Evolutionary conservation across 2,888 invertebrate genomes (phyloP), one percentile per base, ranked within the genome.

Genomic region (Synergus laeviventris): DNA sequence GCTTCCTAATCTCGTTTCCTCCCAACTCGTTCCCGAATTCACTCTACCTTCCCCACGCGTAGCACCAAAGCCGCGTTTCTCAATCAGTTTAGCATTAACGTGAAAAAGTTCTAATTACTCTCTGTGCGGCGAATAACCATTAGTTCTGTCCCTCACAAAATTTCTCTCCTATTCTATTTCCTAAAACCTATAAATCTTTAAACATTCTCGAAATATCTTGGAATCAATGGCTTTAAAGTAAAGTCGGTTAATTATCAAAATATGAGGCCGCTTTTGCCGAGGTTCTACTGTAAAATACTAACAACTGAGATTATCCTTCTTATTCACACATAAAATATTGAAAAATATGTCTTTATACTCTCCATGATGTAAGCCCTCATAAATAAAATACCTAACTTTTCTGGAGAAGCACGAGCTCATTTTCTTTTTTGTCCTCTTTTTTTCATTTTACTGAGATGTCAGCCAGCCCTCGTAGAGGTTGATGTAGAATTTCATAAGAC

Each of bases 41-140:
- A 82, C 84, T 83, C 82, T 79, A 79, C 74, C 78, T 76, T 62
- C 77, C 70, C 80, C 79, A 81, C 83, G 79, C 80, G 76, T 36
- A 70, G 31, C 76, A 79, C 79, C 77, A 76, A 76, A 82, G 78
- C 78, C 76, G 74, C 76, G 75, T 83, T 86, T 82, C 84, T 84
- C 86, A 88, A 90, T 90, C 86, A 86, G 85, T 89, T 90, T 87
- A 87, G 85, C 86, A 87, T 89, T 88, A 88, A 84, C 86, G 82
- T 76, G 83, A 82, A 86, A 87, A 90, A 88, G 85, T 89, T 89
- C 84, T 89, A 90, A 90, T 90, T 89, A 86, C 86, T 82, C 76
- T 77, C 76, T 86, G 86, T 83, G 87, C 86, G 61, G 81, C 79
- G 88, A 89, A 89, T 89, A 88, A 86, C 81, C 84, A 87, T 87